These are phyloP conservation scores for Myiagra hebetior DNA, from an alignment of 2,113 vertebrate species.

Conservation along the genomic window DNA sequence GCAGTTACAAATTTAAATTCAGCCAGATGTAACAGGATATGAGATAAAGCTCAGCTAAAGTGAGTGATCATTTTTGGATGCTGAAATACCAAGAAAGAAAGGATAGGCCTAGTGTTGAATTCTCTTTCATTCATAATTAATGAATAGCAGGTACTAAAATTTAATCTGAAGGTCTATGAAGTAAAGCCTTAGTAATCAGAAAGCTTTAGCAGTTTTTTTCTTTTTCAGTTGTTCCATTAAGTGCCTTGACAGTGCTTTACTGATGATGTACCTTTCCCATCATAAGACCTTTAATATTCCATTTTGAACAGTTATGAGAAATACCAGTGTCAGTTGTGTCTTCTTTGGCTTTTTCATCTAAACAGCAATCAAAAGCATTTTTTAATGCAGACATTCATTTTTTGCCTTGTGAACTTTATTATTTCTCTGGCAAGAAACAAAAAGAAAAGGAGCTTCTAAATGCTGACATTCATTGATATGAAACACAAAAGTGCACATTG, in stretches of 20 bases:
- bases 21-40: background rate
- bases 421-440: background rate
- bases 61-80: background rate
- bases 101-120: background rate
- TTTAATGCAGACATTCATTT: background rate
- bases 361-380: background rate
- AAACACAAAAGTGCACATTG: background rate
- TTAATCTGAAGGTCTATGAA: background rate
- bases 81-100: constrained; percentile 18
- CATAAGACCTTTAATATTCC: background rate
- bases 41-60: constrained; percentile 22
- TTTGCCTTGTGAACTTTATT: background rate
- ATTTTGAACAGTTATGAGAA: constrained; percentile 8
- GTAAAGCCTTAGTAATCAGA: constrained; percentile 10
- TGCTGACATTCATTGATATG: background rate
- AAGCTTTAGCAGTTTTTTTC: background rate
- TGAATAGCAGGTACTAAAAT: constrained; percentile 14
- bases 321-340: background rate
- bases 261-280: background rate
- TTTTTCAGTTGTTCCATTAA: background rate
- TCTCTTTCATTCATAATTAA: constrained; percentile 12
- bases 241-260: background rate
- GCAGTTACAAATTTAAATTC: background rate
- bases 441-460: background rate
- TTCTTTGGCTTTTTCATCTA: background rate